Evolutionary conservation across 30 jellyfish, hydroid and myxozoan genomes (phyloP).

Genomic region (Aurelia aurita): DNA sequence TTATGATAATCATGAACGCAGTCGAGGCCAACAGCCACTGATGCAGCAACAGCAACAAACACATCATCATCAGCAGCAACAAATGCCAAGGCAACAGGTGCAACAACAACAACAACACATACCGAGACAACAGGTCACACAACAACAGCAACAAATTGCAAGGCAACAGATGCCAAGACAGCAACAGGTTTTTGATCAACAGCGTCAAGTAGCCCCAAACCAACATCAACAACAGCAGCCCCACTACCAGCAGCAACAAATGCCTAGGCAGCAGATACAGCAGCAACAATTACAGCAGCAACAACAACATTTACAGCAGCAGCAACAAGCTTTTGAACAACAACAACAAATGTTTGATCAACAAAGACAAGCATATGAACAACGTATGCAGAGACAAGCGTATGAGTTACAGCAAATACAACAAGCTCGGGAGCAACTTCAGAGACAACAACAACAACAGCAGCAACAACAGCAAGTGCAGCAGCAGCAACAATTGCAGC

Average conservation of each 20-base stretch:
- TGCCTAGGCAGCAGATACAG: conserved; percentile 53
- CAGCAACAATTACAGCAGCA: conserved; percentile 63
- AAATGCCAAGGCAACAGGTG: conserved; percentile 11
- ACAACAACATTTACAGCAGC: conserved; percentile 43
- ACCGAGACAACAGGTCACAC: conserved; percentile 27
- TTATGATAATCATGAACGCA: conserved; percentile 21
- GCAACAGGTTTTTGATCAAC: conserved; percentile 58
- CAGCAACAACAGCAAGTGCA: too few species aligned
- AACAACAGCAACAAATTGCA: conserved; percentile 45
- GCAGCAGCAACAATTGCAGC: background rate
- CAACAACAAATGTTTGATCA: conserved; percentile 39
- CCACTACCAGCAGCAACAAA: conserved; percentile 77
- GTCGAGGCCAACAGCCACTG: conserved; percentile 38
- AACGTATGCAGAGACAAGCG: conserved; percentile 25
- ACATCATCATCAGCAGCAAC: conserved; percentile 69
- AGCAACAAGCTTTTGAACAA: conserved; percentile 38
- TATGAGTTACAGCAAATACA: conserved; percentile 49
- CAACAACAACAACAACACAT: conserved; percentile 41
- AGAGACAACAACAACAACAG: too few species aligned
- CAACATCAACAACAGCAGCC: conserved; percentile 47
- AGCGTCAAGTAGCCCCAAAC: conserved; percentile 16
- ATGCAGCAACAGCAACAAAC: conserved; percentile 62
- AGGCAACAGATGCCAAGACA: conserved; percentile 64
- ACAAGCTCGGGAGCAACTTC: conserved; percentile 38
- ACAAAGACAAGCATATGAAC: conserved; percentile 18